Base-by-base conservation (phyloP, 2,797 vertebrate species). In the Glyptemys insculpta region DNA sequence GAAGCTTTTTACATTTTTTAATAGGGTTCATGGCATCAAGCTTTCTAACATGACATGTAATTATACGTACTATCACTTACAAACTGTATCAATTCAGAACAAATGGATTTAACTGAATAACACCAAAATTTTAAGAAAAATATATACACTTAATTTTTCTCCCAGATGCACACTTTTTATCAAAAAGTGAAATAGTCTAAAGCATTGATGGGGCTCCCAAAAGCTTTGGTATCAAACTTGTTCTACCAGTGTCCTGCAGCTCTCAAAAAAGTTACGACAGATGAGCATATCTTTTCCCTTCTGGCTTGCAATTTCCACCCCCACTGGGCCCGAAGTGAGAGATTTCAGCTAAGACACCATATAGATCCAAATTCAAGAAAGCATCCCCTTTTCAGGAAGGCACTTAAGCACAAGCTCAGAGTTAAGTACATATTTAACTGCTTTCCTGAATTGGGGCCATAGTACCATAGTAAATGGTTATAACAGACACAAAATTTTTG, bases 401-500 rank as follows among this genome's bases (percentile, higher is more conserved):
- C n/a, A 23, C 34, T 11, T 72, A 72, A n/a, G 89, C 44, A 85
- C 89, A 94, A 90, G 91, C 94, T 96, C 89, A 95, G 95, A 95
- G 96, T 95, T 96, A 96, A 96, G 91, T 79, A 91, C 89, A 95
- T 96, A 89, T 87, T 94, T 90, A 79, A 82, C 81, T 53, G 52
- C 50, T 97, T 97, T 97, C 95, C 94, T 97, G 95, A 97, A 96
- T 88, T 84, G 80, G 74, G 83, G 90, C 94, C 88, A 89, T 25
- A 54, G 74, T 93, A 92, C 96, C 85, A 91, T 87, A 96, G 90
- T 91, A 97, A 97, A 96, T 94, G 79, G 91, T 83, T 92, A 94
- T 94, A 96, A 94, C 96, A 97, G 96, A 92, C 87, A 81, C 52
- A 79, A 93, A 96, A 76, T 31, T n/a, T 25, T n/a, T 29, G 53